Percentiles rank a stretch among this genome's conserved stretches.
Conservation (phyloP, 92 coral and sea anemone species). For the Epizoanthus stellaris region DNA sequence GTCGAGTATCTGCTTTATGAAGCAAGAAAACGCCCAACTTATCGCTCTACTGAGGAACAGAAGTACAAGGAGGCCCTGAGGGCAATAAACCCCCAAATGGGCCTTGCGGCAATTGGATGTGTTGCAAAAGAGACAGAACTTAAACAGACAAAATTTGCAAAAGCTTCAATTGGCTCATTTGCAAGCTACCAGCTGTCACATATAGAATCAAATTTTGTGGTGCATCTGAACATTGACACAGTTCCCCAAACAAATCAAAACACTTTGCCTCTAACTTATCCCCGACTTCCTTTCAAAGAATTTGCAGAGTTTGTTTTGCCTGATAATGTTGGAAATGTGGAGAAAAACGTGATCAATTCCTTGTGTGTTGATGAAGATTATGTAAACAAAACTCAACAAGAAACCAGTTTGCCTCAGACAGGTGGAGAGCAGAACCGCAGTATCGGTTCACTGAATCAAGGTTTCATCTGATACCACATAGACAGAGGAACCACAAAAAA, state of each 20-base stretch:
- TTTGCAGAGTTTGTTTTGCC: neutral
- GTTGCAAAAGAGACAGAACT: slow-evolving; percentile 11
- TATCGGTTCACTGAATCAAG: slow-evolving; percentile 51
- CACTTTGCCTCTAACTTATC: neutral
- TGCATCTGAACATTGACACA: neutral
- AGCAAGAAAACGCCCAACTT: slow-evolving; percentile 18
- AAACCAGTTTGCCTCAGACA: slow-evolving; percentile 40
- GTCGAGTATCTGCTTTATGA: slow-evolving; percentile 57
- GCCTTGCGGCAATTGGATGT: slow-evolving; percentile 36
- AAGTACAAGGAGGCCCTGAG: slow-evolving; percentile 36
- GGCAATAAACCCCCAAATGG: slow-evolving; percentile 57
- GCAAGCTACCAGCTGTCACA: slow-evolving; percentile 45
- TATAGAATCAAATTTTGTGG: slow-evolving; percentile 52
- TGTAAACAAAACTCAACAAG: neutral
- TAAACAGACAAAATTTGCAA: slow-evolving; percentile 52
- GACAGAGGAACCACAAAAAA: slow-evolving; percentile 53
- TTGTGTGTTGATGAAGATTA: neutral
- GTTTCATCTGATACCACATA: slow-evolving; percentile 46
- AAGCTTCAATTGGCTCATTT: slow-evolving; percentile 50
- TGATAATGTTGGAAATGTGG: neutral
- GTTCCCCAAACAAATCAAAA: neutral
- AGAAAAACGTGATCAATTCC: neutral
- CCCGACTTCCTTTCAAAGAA: slow-evolving; percentile 22
- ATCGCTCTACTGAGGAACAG: neutral
- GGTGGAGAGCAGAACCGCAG: slow-evolving; percentile 50